Base-by-base conservation (phyloP, 1,140 invertebrate species). In the Samia ricini region DNA sequence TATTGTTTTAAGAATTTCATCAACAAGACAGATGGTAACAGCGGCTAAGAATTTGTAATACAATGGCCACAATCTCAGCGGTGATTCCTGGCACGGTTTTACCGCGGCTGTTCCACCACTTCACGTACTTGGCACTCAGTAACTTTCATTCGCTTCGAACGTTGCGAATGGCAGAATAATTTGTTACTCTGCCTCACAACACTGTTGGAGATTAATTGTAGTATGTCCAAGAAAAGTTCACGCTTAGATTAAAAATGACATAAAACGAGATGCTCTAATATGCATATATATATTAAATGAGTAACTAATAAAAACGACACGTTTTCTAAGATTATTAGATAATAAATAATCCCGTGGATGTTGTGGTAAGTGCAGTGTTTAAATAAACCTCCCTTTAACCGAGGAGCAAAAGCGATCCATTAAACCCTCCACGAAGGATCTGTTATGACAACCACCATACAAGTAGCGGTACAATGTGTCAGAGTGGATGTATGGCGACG, bases 51-150 rank as follows among this genome's bases (percentile, higher is more conserved):
- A 89, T 88, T 81, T 73, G 75, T 79, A 75, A 63, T 80, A 89
- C 81, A 85, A 88, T 85, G 72, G 76, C 66, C 64, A 71, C 79
- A 72, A 73, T 71, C 72, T 64, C 67, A 68, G 67, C 69, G 59
- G 63, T 75, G 76, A 80, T 79, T 76, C 60, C 81, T 89, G 86
- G 85, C 86, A 88, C 76, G 64, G 64, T 48, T 56, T 66, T 69
- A 66, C 66, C 50, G 61, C 86, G 81, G 82, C 84, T 88, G 85
- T 81, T 86, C 66, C 72, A 61, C 71, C 72, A 69, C 71, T 79
- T 85, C 81, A 89, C 72, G 76, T 76, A 79, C 76, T 89, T 86
- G 86, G 84, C 86, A 89, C 83, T 69, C 77, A 79, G 84, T 83
- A 85, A 83, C 74, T 81, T 81, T 80, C 73, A 63, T 60, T 58